These are phyloP conservation scores for Pollenia labialis DNA, from an alignment of 2,888 invertebrate species.

Conservation along the genomic window DNA sequence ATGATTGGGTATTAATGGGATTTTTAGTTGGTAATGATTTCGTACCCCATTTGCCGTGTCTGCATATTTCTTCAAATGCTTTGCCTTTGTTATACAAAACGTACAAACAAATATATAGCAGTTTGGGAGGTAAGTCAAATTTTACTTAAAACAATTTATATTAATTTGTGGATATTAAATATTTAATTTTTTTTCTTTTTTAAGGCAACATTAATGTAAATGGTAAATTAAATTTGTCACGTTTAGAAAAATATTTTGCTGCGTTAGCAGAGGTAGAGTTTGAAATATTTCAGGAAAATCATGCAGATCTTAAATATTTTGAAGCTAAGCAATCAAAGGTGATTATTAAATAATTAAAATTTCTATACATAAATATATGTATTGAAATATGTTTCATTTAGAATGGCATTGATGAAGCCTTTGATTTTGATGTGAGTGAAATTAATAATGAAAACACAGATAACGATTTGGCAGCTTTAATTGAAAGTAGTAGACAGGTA, in stretches of 20 bases:
- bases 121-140: constrained; percentile 89
- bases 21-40: constrained; percentile 99
- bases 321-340: constrained; percentile 90
- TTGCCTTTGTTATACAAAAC: constrained; percentile 93
- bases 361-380: not conserved
- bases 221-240: constrained; percentile 91
- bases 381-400: constrained; percentile 37
- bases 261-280: constrained; percentile 90
- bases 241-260: constrained; percentile 94
- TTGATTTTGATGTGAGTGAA: constrained; percentile 80
- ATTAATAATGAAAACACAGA: constrained; percentile 76
- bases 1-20: constrained; percentile 99
- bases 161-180: not conserved
- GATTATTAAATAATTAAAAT: constrained; percentile 75
- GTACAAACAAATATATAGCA: constrained; percentile 94
- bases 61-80: constrained; percentile 96
- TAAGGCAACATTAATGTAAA: constrained; percentile 96
- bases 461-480: constrained; percentile 79
- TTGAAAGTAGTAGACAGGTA: constrained; percentile 80
- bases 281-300: constrained; percentile 90
- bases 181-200: not conserved
- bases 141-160: not conserved
- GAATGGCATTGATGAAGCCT: constrained; percentile 80
- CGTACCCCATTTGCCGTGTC: constrained; percentile 96
- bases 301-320: constrained; percentile 93